Evolutionary conservation across 30 jellyfish, hydroid and myxozoan species (phyloP).

Genomic region (Aurelia sp.): DNA sequence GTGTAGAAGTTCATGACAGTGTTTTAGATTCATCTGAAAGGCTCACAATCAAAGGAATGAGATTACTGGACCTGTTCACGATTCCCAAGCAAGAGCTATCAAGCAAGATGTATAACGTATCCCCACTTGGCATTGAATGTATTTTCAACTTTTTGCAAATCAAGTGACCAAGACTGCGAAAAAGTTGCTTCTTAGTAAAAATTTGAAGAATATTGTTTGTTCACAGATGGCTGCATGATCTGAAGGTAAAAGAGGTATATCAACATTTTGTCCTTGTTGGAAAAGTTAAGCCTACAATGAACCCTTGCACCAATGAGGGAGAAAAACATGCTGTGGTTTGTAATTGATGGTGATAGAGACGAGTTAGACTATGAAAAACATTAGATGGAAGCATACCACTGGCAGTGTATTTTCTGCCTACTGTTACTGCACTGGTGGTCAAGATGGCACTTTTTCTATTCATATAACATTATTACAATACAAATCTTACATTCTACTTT

Average conservation of each 20-base stretch:
- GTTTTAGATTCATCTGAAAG: conserved; percentile 53
- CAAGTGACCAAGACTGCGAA: conserved; percentile 38
- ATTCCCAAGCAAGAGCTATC: conserved; percentile 41
- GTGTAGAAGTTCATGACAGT: conserved; percentile 48
- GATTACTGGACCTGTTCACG: conserved; percentile 32
- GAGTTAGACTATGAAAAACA: no score
- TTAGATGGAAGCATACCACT: no score
- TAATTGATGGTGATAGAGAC: no score
- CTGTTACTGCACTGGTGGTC: no score
- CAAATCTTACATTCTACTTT: no score
- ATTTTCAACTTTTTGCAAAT: conserved; percentile 35
- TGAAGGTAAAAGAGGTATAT: conserved; percentile 32
- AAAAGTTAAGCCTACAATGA: no score
- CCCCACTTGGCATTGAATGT: conserved; percentile 42
- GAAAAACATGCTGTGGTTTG: no score
- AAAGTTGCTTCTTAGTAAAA: conserved; percentile 50
- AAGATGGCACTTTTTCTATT: no score
- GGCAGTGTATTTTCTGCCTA: no score
- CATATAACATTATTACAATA: no score
- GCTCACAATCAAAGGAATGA: conserved; percentile 43
- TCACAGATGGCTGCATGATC: conserved; percentile 6
- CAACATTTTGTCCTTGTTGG: not conserved
- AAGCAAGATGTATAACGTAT: conserved; percentile 24
- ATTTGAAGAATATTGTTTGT: conserved; percentile 11
- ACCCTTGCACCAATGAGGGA: no score